A percentile compares a stretch with the other conserved stretches of the same genome.
phyloP scores from a whole-genome alignment of 2,113 vertebrate genomes.

The Hystrix cristata region DNA sequence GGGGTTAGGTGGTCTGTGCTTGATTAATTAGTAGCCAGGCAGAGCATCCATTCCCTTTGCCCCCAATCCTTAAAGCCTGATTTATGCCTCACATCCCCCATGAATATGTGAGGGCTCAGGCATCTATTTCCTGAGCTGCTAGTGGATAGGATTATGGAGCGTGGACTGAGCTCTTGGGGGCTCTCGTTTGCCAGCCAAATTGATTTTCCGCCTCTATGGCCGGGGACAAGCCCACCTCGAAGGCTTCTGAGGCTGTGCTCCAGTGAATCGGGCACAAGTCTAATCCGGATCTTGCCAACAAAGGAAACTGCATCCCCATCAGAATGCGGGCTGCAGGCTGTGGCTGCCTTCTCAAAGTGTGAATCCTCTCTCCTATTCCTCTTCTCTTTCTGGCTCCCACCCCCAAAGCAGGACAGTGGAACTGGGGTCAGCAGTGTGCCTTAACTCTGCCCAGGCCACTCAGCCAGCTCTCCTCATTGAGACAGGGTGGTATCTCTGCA shows the following conservation, averaged over 20 bases:
- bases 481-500: neutral
- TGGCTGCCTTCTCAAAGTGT: neutral
- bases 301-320: conserved; percentile 61
- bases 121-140: conserved; percentile 79
- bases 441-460: neutral
- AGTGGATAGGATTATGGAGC: conserved; percentile 71
- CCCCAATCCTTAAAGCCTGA: conserved; percentile 73
- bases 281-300: conserved; percentile 69
- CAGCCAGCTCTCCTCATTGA: neutral
- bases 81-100: conserved; percentile 73
- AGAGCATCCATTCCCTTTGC: conserved; percentile 65
- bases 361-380: neutral
- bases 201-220: conserved; percentile 80
- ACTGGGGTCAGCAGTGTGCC: rapidly evolving
- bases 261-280: conserved; percentile 67
- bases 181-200: conserved; percentile 80
- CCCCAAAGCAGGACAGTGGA: neutral
- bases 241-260: conserved; percentile 66
- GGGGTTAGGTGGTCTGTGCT: conserved; percentile 77
- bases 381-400: neutral
- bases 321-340: conserved; percentile 10
- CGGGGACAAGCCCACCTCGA: conserved; percentile 76
- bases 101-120: conserved; percentile 73
- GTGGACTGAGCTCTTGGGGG: conserved; percentile 70
- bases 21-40: conserved; percentile 81